These are phyloP conservation scores for Pachypsylla venusta DNA, from an alignment of 1,140 invertebrate genomes.

Conservation along the genomic window DNA sequence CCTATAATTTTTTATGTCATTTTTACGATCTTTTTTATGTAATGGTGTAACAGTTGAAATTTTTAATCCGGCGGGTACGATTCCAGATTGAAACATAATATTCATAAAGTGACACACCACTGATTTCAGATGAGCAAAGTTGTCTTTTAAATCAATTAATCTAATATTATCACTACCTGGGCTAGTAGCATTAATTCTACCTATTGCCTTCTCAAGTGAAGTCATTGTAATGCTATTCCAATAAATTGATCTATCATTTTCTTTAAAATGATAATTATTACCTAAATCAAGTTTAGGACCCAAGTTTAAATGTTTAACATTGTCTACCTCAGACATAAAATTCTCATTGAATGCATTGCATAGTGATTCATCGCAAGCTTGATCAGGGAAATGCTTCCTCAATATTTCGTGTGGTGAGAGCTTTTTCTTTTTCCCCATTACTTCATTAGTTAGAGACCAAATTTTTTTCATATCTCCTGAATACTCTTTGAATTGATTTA, in stretches of 20 bases:
- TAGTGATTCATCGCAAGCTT: neutral
- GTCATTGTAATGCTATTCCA: neutral
- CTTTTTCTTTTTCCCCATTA: slow-evolving; percentile 4
- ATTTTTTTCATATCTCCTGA: neutral
- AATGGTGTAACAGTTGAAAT: neutral
- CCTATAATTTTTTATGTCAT: neutral
- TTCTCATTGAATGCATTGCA: slow-evolving; percentile 1
- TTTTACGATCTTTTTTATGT: neutral
- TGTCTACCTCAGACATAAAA: neutral
- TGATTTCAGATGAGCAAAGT: neutral
- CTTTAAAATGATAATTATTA: neutral
- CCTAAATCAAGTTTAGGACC: neutral
- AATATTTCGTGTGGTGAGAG: neutral
- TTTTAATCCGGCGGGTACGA: neutral
- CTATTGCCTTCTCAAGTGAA: neutral
- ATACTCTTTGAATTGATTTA: neutral
- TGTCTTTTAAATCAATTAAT: neutral
- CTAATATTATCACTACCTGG: neutral
- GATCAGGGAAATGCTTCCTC: slow-evolving; percentile 6
- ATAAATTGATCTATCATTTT: neutral
- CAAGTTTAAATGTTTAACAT: neutral
- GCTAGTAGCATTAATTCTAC: neutral
- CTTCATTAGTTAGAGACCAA: neutral
- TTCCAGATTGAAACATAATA: neutral
- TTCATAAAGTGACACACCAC: neutral